Evolutionary conservation across 1,140 invertebrate genomes (phyloP).

Genomic region (Hylyphantes graminicola): DNA sequence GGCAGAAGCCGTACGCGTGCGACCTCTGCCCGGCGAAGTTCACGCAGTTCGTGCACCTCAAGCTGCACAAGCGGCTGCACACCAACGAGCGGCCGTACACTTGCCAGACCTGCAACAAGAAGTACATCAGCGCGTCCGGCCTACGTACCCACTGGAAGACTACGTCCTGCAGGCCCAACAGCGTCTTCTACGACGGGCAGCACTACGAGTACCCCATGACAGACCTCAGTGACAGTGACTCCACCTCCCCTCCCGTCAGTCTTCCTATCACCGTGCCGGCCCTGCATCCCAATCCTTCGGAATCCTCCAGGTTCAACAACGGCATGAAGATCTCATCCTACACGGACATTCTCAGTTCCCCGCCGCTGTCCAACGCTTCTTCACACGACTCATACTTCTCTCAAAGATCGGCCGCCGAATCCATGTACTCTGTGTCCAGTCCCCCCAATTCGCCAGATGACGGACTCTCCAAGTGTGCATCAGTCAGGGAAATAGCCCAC

Average conservation of each 20-base stretch:
- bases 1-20: slow-evolving; percentile 90
- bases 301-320: slow-evolving; percentile 23
- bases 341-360: slow-evolving; percentile 38
- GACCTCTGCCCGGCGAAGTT: slow-evolving; percentile 97
- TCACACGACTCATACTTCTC: slow-evolving; percentile 47
- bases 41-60: slow-evolving; percentile 98
- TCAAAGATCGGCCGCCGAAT: slow-evolving; percentile 34
- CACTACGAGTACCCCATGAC: slow-evolving; percentile 55
- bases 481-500: slow-evolving; percentile 33
- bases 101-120: slow-evolving; percentile 95
- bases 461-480: slow-evolving; percentile 29
- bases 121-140: slow-evolving; percentile 98
- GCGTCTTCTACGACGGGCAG: slow-evolving; percentile 60
- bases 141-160: slow-evolving; percentile 95
- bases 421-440: slow-evolving; percentile 8
- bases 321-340: slow-evolving; percentile 35
- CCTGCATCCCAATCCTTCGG: slow-evolving; percentile 30
- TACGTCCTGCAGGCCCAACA: slow-evolving; percentile 85
- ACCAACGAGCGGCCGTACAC: slow-evolving; percentile 98
- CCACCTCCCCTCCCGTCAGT: slow-evolving; percentile 30
- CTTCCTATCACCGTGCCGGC: slow-evolving; percentile 48
- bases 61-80: slow-evolving; percentile 94
- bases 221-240: slow-evolving; percentile 53
- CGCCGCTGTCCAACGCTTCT: slow-evolving; percentile 37
- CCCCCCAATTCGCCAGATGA: slow-evolving; percentile 40